Evolutionary conservation across 2,797 vertebrate species (phyloP), one percentile per base, ranked within the genome.

Genomic region (Mus spretus): DNA sequence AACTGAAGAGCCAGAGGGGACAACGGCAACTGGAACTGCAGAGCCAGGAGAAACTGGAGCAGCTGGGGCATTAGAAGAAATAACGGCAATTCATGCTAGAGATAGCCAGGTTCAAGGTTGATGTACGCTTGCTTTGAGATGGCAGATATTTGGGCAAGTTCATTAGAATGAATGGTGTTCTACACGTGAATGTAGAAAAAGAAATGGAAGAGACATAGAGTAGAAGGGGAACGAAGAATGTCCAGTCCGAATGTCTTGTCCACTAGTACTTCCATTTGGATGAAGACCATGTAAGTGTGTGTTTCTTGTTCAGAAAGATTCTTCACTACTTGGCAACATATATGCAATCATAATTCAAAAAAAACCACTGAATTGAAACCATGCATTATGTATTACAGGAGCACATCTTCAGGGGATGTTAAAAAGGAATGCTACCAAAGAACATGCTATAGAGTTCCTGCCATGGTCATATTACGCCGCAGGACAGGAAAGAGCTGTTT

Each of bases 31-130:
- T 97, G 97, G 97, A 97, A 96, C 97, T 91, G 97, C 97, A 96
- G 96, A 91, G 92, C 92, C 97, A 94, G 97, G 97, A 97, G 91
- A 97, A 95, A 97, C 98, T 97, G 97, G 97, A 98, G 97, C 98
- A 70, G 98, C 98, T 98, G 93, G 98, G 98, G 97, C 93, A 96
- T 98, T 96, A 97, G 98, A 77, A 98, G 96, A 98, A 97, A 98
- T 96, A 98, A 98, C 70, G 92, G 98, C 96, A 97, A 92, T 96
- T 98, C 97, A 97, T 70, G 95, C 97, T 97, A 97, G 96, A 94
- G 92, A 79, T 84, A 96, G 96, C 86, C 97, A 92, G 95, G 59
- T 91, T 95, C 92, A 83, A 97, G 96, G 94, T 89, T 53, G 87
- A 34, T 12, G 37, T 63, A 86, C 12, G 72, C 92, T 93, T 89